Evolutionary conservation across 1,140 invertebrate genomes (phyloP).

Genomic region (Drosophila pallidifrons): DNA sequence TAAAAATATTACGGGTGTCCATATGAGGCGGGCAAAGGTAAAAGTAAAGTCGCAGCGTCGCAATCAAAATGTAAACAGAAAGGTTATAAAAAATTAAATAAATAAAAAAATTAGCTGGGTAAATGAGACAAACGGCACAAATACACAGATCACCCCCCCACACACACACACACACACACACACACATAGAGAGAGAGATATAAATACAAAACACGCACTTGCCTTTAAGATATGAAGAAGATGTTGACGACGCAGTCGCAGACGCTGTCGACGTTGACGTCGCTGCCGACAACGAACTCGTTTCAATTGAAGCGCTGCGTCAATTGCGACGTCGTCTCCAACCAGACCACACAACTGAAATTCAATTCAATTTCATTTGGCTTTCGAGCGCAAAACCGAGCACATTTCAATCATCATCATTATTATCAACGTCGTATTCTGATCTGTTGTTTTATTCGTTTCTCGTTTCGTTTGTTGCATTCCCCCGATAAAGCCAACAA

Average conservation of each 20-base stretch:
- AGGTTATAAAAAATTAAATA: slow-evolving; percentile 68
- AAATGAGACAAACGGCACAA: slow-evolving; percentile 48
- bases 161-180: slow-evolving; percentile 16
- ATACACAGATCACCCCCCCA: not conserved
- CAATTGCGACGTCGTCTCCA: slow-evolving; percentile 5
- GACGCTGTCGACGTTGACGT: slow-evolving; percentile 7
- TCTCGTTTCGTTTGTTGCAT: slow-evolving; percentile 33
- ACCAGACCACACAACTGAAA: slow-evolving; percentile 47
- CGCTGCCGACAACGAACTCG: slow-evolving; percentile 60
- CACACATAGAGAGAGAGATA: slow-evolving; percentile 21
- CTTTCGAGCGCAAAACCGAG: slow-evolving; percentile 56
- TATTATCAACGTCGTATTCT: slow-evolving; percentile 51
- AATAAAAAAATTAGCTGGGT: slow-evolving; percentile 67
- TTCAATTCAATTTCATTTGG: slow-evolving; percentile 75
- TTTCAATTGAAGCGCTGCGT: slow-evolving; percentile 70
- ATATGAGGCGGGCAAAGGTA: not conserved
- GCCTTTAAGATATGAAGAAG: slow-evolving; percentile 66
- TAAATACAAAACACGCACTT: not conserved
- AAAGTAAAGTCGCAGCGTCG: slow-evolving; percentile 10
- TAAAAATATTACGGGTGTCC: not conserved
- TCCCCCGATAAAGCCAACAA: slow-evolving; percentile 54
- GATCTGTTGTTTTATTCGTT: slow-evolving; percentile 48
- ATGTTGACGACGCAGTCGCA: slow-evolving; percentile 35
- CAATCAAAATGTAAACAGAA: slow-evolving; percentile 76
- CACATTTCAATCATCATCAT: slow-evolving; percentile 49